These are phyloP conservation scores for Zaprionus africanus DNA, from an alignment of 1,140 invertebrate genomes.

Conservation along the genomic window DNA sequence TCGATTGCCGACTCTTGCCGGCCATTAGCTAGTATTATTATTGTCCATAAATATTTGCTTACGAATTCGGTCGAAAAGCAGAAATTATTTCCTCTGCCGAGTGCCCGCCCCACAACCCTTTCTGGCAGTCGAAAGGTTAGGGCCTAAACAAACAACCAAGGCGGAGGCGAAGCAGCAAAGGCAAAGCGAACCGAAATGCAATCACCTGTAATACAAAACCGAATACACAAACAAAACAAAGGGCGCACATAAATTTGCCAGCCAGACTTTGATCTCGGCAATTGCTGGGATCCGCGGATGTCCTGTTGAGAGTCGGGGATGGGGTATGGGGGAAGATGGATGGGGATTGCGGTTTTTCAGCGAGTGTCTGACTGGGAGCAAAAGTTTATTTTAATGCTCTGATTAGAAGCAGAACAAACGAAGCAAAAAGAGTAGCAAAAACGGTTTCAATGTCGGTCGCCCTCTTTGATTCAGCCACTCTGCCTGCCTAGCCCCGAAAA, in stretches of 20 bases:
- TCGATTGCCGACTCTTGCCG: not conserved
- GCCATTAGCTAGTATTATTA: constrained; percentile 30
- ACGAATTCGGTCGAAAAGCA: constrained; percentile 19
- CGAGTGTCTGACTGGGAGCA: constrained; percentile 31
- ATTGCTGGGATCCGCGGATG: constrained; percentile 49
- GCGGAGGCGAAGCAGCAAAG: constrained; percentile 20
- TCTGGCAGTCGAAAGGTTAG: constrained; percentile 58
- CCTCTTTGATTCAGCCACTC: constrained; percentile 15
- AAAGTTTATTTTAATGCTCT: constrained; percentile 68
- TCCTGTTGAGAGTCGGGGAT: constrained; percentile 27
- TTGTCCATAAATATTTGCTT: constrained; percentile 61
- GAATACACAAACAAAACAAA: constrained; percentile 77
- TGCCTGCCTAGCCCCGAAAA: not conserved
- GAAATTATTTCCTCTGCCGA: constrained; percentile 31
- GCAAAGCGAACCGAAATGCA: constrained; percentile 60
- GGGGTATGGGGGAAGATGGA: not conserved
- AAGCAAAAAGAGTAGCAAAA: constrained; percentile 53
- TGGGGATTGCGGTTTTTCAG: constrained; percentile 20
- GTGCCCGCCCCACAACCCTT: constrained; percentile 14
- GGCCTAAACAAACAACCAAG: constrained; percentile 68
- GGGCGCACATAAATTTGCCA: constrained; percentile 58
- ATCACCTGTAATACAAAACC: constrained; percentile 80
- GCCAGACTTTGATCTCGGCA: constrained; percentile 74
- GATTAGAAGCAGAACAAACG: constrained; percentile 62
- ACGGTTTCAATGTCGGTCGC: constrained; percentile 54